phyloP scores from a whole-genome alignment of 2,888 invertebrate genomes.

The Melinaea marsaeus region DNA sequence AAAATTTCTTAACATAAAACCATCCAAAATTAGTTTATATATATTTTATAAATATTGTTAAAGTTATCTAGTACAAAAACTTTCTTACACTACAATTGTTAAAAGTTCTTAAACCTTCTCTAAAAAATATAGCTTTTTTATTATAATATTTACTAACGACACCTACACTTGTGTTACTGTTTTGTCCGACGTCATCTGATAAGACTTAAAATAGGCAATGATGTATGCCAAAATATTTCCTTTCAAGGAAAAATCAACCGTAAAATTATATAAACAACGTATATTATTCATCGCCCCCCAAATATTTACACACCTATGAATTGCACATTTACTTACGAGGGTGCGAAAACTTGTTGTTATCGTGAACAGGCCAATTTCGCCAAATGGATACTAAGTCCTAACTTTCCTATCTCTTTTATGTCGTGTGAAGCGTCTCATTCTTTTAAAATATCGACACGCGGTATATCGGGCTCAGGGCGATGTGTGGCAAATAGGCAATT shows the following conservation, averaged over 20 bases:
- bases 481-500: slow-evolving; percentile 62
- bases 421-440: slow-evolving; percentile 56
- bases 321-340: slow-evolving; percentile 75
- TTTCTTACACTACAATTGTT: no score
- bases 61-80: no score
- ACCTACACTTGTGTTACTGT: slow-evolving; percentile 35
- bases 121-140: not conserved
- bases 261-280: slow-evolving; percentile 17
- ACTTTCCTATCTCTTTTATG: slow-evolving; percentile 74
- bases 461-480: slow-evolving; percentile 43
- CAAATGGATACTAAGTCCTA: slow-evolving; percentile 79
- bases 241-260: slow-evolving; percentile 13
- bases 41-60: no score
- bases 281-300: slow-evolving; percentile 19
- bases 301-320: slow-evolving; percentile 72
- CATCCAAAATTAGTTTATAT: no score
- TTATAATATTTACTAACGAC: slow-evolving; percentile 25
- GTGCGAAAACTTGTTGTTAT: slow-evolving; percentile 78
- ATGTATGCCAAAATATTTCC: slow-evolving; percentile 55
- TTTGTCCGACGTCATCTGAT: slow-evolving; percentile 67
- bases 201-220: slow-evolving; percentile 59
- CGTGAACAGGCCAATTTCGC: slow-evolving; percentile 76
- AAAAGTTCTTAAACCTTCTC: not conserved
- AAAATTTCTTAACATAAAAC: no score
- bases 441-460: slow-evolving; percentile 73